Conservation (phyloP, 2,888 invertebrate genomes). For the Euzophera pinguis region DNA sequence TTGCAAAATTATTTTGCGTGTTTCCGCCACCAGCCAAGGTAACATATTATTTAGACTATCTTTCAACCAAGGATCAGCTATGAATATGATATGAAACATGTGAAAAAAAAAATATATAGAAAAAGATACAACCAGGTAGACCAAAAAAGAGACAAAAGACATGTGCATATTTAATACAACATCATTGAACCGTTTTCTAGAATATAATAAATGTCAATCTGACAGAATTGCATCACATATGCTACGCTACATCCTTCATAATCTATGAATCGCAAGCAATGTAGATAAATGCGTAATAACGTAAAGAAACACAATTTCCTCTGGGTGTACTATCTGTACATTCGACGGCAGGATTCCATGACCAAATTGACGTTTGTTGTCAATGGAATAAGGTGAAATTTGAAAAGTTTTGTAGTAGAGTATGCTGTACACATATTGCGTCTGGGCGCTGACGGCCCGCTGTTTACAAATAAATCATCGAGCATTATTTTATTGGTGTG, state of each 20-base stretch:
- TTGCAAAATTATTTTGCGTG: no score
- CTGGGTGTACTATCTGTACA: conserved; percentile 25
- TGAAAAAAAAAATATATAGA: no score
- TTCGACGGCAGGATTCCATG: not conserved
- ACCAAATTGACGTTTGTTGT: not conserved
- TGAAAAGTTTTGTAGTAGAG: not conserved
- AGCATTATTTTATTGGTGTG: conserved; percentile 41
- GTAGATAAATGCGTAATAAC: conserved; percentile 5
- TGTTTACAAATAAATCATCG: conserved; percentile 79
- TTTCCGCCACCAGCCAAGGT: no score
- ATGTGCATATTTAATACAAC: no score
- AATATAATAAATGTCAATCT: not conserved
- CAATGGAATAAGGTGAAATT: not conserved
- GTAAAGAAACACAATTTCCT: conserved; percentile 22
- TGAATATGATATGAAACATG: no score
- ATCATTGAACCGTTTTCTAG: not conserved
- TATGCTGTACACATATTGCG: conserved; percentile 39
- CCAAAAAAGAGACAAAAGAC: no score
- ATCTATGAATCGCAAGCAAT: conserved; percentile 10
- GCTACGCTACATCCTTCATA: not conserved
- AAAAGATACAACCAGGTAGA: no score
- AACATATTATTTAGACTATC: no score
- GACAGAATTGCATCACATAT: not conserved
- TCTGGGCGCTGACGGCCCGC: conserved; percentile 55
- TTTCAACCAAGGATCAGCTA: no score